A percentile compares a stretch with the other conserved stretches of the same genome.
Conservation (phyloP, 2,113 vertebrate species). For the Corythornis vintsioides region DNA sequence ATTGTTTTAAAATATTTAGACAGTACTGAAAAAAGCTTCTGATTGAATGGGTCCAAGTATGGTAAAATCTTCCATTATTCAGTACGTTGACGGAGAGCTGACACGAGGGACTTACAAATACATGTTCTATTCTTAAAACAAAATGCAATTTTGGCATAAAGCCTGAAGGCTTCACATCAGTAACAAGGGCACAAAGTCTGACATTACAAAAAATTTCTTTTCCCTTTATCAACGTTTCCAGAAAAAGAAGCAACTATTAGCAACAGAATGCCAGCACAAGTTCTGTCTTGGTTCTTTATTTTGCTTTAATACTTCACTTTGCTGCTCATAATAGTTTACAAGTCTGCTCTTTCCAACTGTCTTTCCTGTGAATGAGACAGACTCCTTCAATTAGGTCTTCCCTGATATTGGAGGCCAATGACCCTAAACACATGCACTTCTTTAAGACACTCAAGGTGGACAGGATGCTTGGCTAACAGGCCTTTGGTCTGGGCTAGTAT, state of each 20-base stretch:
- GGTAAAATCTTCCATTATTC: background rate
- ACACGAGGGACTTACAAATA: background rate
- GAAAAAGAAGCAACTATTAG: slow-evolving; percentile 1
- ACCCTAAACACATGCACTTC: background rate
- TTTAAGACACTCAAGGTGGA: background rate
- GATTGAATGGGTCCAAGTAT: background rate
- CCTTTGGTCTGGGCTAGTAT: background rate
- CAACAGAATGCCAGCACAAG: background rate
- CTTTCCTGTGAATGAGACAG: background rate
- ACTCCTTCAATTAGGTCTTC: background rate
- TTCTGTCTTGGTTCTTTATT: background rate
- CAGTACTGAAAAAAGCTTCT: background rate
- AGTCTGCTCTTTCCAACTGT: background rate
- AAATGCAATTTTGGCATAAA: slow-evolving; percentile 3
- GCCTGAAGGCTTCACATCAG: background rate
- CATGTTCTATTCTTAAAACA: background rate
- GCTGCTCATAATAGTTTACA: background rate
- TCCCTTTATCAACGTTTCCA: background rate
- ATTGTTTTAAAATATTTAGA: background rate
- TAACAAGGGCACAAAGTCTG: background rate
- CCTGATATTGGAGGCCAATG: background rate
- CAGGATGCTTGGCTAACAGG: background rate
- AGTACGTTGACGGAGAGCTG: background rate
- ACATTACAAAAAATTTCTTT: background rate
- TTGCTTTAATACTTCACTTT: background rate